A percentile compares a stretch with the other conserved stretches of the same genome.
These are phyloP conservation scores for Streblospio benedicti DNA, from an alignment of 1,140 invertebrate genomes.

Conservation along the genomic window DNA sequence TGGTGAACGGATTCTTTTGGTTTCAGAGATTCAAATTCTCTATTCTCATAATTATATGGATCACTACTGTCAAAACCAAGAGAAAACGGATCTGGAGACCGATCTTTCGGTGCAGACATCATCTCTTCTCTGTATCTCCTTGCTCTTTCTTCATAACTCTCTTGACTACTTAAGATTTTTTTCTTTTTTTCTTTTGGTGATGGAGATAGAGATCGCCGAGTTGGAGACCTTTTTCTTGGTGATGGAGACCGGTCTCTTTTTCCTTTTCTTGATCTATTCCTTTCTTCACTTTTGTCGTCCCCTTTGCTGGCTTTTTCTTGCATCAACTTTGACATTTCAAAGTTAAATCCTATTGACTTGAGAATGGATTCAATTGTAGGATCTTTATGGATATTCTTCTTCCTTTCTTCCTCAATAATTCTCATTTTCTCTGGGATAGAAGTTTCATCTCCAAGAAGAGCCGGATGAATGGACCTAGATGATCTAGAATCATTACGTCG, in stretches of 20 bases:
- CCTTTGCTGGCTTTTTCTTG: constrained; percentile 28
- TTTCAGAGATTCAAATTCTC: no score
- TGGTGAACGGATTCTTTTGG: no score
- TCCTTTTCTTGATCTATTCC: no score
- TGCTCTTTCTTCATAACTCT: background rate
- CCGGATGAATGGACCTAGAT: constrained; percentile 2
- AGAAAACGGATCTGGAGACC: no score
- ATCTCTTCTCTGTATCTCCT: constrained; percentile 5
- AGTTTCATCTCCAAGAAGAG: background rate
- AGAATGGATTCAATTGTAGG: constrained; percentile 44
- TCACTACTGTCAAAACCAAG: no score
- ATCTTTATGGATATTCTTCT: constrained; percentile 17
- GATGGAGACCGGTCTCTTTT: background rate
- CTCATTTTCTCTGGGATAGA: constrained; percentile 1
- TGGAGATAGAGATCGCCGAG: no score
- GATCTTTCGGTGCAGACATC: no score
- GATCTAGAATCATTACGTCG: constrained; percentile 5
- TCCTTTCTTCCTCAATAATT: background rate
- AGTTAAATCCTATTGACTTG: constrained; percentile 45
- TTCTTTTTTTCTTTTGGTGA: no score
- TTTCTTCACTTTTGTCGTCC: no score
- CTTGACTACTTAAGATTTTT: background rate
- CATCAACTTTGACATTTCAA: constrained; percentile 45
- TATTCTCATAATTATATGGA: no score
- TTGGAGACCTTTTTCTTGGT: no score